Conservation (phyloP, 2,113 vertebrate genomes). For the Gallinago media region DNA sequence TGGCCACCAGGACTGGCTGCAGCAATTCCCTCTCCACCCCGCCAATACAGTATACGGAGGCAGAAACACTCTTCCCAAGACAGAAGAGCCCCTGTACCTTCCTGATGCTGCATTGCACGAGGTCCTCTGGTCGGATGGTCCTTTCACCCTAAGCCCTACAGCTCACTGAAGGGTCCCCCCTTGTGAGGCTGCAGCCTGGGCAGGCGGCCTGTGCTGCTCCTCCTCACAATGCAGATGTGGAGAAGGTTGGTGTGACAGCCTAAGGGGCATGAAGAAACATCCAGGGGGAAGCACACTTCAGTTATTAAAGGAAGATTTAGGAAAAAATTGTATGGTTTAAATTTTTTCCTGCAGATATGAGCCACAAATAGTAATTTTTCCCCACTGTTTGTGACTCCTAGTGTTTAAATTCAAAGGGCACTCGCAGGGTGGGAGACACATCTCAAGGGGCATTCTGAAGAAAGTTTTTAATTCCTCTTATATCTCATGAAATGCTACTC, state of each 20-base stretch:
- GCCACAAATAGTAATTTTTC: neutral
- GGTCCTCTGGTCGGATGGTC: fast-evolving
- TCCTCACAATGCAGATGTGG: fast-evolving
- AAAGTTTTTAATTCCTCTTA: neutral
- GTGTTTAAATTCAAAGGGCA: neutral
- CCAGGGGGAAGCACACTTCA: fast-evolving
- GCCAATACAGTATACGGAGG: fast-evolving
- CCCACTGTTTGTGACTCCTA: neutral
- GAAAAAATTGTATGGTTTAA: neutral
- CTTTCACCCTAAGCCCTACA: neutral
- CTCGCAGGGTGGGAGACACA: neutral
- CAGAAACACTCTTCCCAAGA: neutral
- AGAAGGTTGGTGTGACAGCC: neutral
- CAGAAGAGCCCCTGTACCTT: fast-evolving
- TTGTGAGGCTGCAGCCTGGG: neutral
- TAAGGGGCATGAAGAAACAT: neutral
- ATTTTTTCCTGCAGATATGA: neutral
- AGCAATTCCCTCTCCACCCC: neutral
- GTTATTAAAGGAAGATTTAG: neutral
- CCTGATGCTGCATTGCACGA: fast-evolving
- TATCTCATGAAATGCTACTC: neutral
- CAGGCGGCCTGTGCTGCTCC: neutral
- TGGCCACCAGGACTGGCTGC: neutral
- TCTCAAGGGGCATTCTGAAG: neutral
- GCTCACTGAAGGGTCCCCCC: neutral